These are phyloP conservation scores for Montifringilla adamsi DNA, from an alignment of 2,113 vertebrate species.

Conservation along the genomic window DNA sequence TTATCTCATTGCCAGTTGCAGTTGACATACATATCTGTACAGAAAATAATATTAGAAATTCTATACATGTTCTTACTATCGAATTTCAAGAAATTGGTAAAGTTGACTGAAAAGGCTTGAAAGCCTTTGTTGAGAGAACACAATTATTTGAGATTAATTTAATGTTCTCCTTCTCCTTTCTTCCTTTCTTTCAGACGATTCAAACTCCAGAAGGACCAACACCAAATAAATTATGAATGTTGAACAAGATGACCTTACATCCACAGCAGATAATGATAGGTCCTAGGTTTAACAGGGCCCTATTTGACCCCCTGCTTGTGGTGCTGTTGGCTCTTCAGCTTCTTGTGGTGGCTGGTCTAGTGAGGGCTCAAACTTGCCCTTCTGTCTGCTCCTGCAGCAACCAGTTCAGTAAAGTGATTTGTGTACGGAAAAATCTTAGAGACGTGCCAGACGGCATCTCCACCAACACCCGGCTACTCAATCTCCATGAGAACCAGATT, in stretches of 20 bases:
- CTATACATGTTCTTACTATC: not conserved
- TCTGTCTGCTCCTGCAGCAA: slow-evolving; percentile 98
- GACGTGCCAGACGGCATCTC: slow-evolving; percentile 99
- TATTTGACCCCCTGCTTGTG: slow-evolving; percentile 99
- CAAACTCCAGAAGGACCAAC: slow-evolving; percentile 89
- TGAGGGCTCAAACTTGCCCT: slow-evolving; percentile 96
- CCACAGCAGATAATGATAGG: slow-evolving; percentile 99
- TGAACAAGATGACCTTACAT: slow-evolving; percentile 99
- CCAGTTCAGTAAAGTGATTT: slow-evolving; percentile 99
- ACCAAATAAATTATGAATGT: slow-evolving; percentile 99
- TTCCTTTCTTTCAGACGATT: slow-evolving; percentile 73
- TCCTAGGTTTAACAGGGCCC: slow-evolving; percentile 99
- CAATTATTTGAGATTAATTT: not conserved
- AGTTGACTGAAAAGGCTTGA: not conserved
- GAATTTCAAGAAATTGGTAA: not conserved
- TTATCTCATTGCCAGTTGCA: not conserved
- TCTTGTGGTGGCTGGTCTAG: slow-evolving; percentile 95
- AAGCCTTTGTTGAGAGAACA: not conserved
- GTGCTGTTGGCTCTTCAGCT: slow-evolving; percentile 98
- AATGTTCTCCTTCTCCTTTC: slow-evolving; percentile 40
- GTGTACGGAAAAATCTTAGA: slow-evolving; percentile 89
- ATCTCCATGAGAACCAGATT: slow-evolving; percentile 98
- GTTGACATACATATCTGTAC: not conserved
- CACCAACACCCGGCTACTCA: slow-evolving; percentile 95
- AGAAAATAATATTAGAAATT: not conserved